Base-by-base conservation (phyloP, 2,888 invertebrate species). In the Diarsia dahlii region DNA sequence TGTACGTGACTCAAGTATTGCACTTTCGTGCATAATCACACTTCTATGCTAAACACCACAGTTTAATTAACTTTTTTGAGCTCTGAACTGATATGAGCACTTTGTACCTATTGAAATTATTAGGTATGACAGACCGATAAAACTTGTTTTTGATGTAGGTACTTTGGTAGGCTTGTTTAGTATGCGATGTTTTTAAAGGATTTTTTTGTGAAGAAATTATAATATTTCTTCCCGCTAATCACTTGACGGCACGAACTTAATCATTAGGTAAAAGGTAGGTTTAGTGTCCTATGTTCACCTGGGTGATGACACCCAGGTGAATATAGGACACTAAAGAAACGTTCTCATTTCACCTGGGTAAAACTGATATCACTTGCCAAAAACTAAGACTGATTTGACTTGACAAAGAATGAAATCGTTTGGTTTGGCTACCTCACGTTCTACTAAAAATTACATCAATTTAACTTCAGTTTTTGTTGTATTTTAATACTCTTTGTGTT, bases 11-110 rank as follows among this genome's bases (percentile, higher is more conserved):
- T 74, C 62, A 71, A 75, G 46, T 71, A 67, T 76, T 72, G 69
- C 81, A 81, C 23, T 67, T 81, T 74, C 66, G 68, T 76, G 71
- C 76, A 77, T 81, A 83, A 83, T 76, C 65, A 52, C 69, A 71
- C 68, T 74, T 54, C 39, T 76, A 74, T 78, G 80, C 74, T 58
- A 71, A 80, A 71, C 56, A 73, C 70, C 63, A 64, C 50, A 23
- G 0, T 65, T 60, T 76, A 82, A 84, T 80, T 64, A 80, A 20
- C 34, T 56, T 60, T 75, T 18, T 34, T 18, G 28, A 28, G 28
- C 28, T 28, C 28, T 28, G 28, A 28, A 28, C 28, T 28, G 28
- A 23, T 39, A 23, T 23, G 4, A 64, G 28, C 12, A 46, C 13
- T 69, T 69, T 70, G 10, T 73, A 6, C 45, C 20, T 34, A 23